Base-by-base conservation (phyloP, 2,797 vertebrate genomes). In the Potorous gilbertii region DNA sequence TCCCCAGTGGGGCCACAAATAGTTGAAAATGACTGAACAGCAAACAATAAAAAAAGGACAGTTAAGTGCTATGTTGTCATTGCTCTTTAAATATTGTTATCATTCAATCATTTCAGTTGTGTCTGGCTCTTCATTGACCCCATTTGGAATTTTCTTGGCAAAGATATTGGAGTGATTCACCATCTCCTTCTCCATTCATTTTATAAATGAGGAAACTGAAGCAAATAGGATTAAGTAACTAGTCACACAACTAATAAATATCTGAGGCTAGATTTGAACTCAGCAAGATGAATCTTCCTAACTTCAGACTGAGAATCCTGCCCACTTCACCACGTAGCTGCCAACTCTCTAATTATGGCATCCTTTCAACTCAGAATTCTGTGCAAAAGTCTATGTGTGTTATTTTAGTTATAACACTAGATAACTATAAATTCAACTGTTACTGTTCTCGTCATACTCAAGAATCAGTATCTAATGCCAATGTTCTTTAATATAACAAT, bases 401-500 rank as follows among this genome's bases (percentile, higher is more conserved):
- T 81, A 9, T 14, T 21, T 81, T 40, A 24, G 16, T 81, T 81
- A 40, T 40, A 74, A n/a, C n/a, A 74, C 6, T 27, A 46, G 66
- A 40, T 6, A 40, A 74, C 66, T 21, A 21, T 18, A 46, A 81
- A 46, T 81, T 21, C 21, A 2, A 46, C 40, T 81, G 34, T n/a
- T 81, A 81, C 40, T 46, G 24, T 81, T 81, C n/a, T 46, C 46
- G n/a, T 95, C 91, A 46, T 12, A 95, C 56, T 55, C 31, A 94
- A 54, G 87, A 87, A 24, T 92, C 27, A 57, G 3, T 31, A 94
- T 55, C 56, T 96, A 93, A 91, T 55, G 92, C 55, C 81, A 93
- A 96, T 50, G 27, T 12, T 34, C 90, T 81, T 81, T 87, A 28
- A 54, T 92, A 50, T 93, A 95, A 92, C 89, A 56, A 81, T 96